These are phyloP conservation scores for Amblyornis subalaris DNA, from an alignment of 2,113 vertebrate species.

Conservation along the genomic window DNA sequence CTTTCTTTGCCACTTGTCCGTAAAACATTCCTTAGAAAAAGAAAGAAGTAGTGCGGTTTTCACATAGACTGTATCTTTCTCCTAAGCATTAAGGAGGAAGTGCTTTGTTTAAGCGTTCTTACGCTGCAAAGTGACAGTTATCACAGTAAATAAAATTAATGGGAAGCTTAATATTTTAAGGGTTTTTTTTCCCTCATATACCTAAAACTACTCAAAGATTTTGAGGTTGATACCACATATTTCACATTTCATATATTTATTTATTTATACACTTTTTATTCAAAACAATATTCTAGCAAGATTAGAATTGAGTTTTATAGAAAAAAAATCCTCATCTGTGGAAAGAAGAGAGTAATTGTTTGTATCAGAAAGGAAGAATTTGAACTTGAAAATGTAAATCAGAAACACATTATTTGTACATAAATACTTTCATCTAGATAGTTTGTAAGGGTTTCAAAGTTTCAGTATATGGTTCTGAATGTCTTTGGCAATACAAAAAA, in stretches of 20 bases:
- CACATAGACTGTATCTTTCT: neutral
- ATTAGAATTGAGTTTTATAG: neutral
- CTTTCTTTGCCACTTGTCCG: neutral
- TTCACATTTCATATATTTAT: neutral
- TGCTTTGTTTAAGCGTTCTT: neutral
- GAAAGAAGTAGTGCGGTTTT: neutral
- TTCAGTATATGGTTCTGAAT: neutral
- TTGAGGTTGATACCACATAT: neutral
- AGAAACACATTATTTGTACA: neutral
- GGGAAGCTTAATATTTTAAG: neutral
- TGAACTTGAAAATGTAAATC: neutral
- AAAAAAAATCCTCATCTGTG: neutral
- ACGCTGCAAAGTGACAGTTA: neutral
- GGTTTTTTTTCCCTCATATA: neutral
- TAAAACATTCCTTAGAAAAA: neutral
- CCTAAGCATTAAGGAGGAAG: neutral
- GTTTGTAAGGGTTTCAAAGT: neutral
- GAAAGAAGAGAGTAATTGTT: neutral
- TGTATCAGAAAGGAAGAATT: neutral
- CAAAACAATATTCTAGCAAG: neutral
- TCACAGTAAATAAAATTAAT: neutral
- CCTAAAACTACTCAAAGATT: neutral
- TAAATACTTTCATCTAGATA: neutral
- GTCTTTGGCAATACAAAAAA: neutral
- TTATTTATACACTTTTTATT: neutral